These are phyloP conservation scores for Neodiprion virginianus DNA, from an alignment of 1,140 invertebrate genomes.

Conservation along the genomic window DNA sequence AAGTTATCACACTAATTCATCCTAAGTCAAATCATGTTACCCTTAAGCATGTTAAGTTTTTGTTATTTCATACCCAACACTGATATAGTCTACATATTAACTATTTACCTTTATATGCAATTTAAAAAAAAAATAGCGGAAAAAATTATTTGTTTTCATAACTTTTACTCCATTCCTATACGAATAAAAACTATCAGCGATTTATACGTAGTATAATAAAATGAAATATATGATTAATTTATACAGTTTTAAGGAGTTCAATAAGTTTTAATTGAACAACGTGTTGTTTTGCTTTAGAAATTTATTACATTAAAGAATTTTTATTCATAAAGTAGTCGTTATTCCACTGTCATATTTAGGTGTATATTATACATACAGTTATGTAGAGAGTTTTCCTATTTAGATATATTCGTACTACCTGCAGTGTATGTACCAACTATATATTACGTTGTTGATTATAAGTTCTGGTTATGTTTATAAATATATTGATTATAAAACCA, in stretches of 20 bases:
- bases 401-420: background rate
- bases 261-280: too few relatives aligned
- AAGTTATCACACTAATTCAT: conserved; percentile 1
- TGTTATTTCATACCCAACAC: background rate
- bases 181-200: too few relatives aligned
- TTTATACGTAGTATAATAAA: too few relatives aligned
- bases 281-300: too few relatives aligned
- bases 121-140: background rate
- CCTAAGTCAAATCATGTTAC: background rate
- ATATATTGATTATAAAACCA: background rate
- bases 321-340: background rate
- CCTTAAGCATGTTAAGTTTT: background rate
- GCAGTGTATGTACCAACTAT: background rate
- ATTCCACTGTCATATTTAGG: background rate
- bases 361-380: too few relatives aligned
- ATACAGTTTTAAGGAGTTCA: too few relatives aligned
- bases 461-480: conserved; percentile 3
- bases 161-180: background rate
- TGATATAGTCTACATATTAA: conserved; percentile 3
- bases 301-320: too few relatives aligned
- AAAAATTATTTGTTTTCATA: background rate
- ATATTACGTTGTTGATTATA: background rate
- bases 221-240: too few relatives aligned
- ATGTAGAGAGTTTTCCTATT: background rate
- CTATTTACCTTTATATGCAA: background rate